phyloP scores from a whole-genome alignment of 2,797 vertebrate species.

The Eleutherodactylus coqui region DNA sequence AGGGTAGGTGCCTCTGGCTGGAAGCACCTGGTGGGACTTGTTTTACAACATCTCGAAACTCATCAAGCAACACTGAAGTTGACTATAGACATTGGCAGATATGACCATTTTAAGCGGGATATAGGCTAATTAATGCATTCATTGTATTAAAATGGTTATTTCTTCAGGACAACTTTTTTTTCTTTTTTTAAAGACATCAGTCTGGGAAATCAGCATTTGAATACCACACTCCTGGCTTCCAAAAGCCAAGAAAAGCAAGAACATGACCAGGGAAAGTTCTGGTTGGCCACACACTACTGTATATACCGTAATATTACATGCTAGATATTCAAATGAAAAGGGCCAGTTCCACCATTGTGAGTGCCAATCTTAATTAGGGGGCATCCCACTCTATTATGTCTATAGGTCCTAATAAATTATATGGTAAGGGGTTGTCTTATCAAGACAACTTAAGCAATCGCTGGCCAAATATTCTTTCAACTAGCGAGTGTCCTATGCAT shows the following conservation, averaged over 20 bases:
- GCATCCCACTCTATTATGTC: background rate
- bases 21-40: background rate
- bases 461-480: background rate
- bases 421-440: background rate
- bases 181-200: background rate
- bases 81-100: background rate
- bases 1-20: background rate
- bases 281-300: background rate
- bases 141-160: background rate
- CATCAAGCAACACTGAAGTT: background rate
- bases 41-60: background rate
- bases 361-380: background rate
- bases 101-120: background rate
- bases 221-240: accelerated
- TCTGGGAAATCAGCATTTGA: background rate
- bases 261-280: background rate
- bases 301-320: background rate
- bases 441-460: background rate
- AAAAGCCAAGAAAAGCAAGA: background rate
- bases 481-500: background rate
- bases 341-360: background rate
- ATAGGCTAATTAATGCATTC: background rate
- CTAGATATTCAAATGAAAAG: background rate
- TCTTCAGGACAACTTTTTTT: background rate
- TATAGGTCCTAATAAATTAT: background rate